Evolutionary conservation across 1,140 invertebrate species (phyloP).

Genomic region (Orussus abietinus): DNA sequence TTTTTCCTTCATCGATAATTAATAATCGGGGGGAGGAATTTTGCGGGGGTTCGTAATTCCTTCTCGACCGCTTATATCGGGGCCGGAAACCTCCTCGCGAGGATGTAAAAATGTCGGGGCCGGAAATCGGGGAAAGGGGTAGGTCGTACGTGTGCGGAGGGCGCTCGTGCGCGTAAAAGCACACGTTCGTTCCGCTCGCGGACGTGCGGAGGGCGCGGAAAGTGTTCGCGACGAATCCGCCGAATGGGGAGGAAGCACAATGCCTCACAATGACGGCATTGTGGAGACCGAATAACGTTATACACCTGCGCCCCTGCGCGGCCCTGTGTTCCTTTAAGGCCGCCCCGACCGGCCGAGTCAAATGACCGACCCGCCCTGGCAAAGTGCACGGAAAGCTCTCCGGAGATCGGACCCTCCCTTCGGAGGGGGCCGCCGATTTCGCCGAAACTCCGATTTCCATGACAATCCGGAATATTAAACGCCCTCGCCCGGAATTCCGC

Average conservation of each 20-base stretch:
- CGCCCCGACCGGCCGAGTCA: not conserved
- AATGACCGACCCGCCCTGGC: not conserved
- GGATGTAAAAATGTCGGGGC: not conserved
- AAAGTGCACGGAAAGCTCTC: too few relatives aligned
- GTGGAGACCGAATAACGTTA: conserved; percentile 11
- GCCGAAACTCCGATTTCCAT: too few relatives aligned
- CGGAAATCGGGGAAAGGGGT: conserved; percentile 19
- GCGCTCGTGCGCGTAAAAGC: conserved; percentile 25
- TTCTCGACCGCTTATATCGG: too few relatives aligned
- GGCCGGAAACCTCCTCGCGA: too few relatives aligned
- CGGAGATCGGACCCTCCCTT: too few relatives aligned
- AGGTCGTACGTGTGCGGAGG: too few relatives aligned
- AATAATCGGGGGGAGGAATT: too few relatives aligned
- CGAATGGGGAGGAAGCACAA: conserved; percentile 8
- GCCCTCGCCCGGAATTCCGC: too few relatives aligned
- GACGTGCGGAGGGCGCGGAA: conserved; percentile 13
- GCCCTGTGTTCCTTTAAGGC: not conserved
- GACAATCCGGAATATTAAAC: too few relatives aligned
- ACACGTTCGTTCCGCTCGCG: conserved; percentile 6
- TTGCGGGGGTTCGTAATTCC: too few relatives aligned
- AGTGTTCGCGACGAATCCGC: not conserved
- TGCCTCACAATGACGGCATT: conserved; percentile 14
- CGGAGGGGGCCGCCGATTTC: too few relatives aligned
- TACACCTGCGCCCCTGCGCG: conserved; percentile 4
- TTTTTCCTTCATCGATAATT: too few relatives aligned